Evolutionary conservation across 2,797 vertebrate genomes (phyloP).

Genomic region (Epinephelus awoara): DNA sequence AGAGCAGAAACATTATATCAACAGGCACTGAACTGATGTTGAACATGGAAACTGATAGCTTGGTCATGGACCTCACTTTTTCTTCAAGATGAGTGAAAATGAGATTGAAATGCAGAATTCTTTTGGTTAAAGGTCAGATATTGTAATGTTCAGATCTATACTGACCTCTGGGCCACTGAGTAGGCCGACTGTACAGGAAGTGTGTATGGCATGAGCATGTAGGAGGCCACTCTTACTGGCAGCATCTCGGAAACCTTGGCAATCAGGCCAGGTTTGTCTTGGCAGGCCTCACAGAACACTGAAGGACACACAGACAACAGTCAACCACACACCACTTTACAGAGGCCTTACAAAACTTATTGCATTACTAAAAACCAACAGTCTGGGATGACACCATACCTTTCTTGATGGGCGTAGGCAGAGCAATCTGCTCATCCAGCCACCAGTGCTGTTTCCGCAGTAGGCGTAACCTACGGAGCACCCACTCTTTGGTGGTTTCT

Average conservation of each 20-base stretch:
- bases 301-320: slow-evolving; percentile 39
- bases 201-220: slow-evolving; percentile 90
- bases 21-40: neutral
- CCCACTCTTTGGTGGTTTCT: slow-evolving; percentile 80
- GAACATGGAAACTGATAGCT: neutral
- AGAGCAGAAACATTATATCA: neutral
- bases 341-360: neutral
- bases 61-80: neutral
- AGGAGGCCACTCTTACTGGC: slow-evolving; percentile 91
- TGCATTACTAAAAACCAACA: neutral
- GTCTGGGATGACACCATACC: slow-evolving; percentile 73
- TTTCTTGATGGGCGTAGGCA: slow-evolving; percentile 87
- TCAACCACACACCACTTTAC: neutral
- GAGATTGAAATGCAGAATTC: neutral
- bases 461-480: slow-evolving; percentile 72
- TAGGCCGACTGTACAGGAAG: slow-evolving; percentile 91
- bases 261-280: slow-evolving; percentile 83
- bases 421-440: slow-evolving; percentile 85
- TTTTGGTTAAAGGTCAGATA: neutral
- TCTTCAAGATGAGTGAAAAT: neutral
- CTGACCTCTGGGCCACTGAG: slow-evolving; percentile 87
- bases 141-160: neutral
- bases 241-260: slow-evolving; percentile 85
- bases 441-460: slow-evolving; percentile 84
- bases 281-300: slow-evolving; percentile 90